Evolutionary conservation across 2,888 invertebrate genomes (phyloP).

Genomic region (Hydroisotoma schaefferi): DNA sequence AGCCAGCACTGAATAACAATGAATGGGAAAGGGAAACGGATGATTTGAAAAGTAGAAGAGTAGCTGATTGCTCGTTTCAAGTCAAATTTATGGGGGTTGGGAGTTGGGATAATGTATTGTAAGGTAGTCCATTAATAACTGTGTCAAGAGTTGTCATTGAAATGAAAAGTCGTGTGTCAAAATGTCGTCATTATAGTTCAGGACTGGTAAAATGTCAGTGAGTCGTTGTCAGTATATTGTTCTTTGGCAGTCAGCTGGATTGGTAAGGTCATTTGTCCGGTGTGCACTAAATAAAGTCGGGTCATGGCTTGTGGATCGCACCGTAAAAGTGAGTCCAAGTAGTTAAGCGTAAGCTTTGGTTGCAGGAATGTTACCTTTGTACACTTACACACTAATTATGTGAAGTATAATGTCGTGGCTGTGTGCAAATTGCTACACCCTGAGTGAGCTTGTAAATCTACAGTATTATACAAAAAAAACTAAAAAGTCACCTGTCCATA

Average conservation of each 20-base stretch:
- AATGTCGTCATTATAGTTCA: background rate
- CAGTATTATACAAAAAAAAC: slow-evolving; percentile 28
- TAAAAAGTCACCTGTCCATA: slow-evolving; percentile 45
- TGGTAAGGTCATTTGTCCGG: background rate
- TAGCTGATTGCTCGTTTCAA: slow-evolving; percentile 13
- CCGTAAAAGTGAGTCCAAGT: slow-evolving; percentile 18
- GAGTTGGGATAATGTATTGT: slow-evolving; percentile 1
- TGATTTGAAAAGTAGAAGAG: slow-evolving; percentile 9
- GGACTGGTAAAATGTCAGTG: background rate
- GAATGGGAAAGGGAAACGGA: slow-evolving; percentile 2
- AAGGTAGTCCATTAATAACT: slow-evolving; percentile 5
- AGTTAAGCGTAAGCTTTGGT: slow-evolving; percentile 45
- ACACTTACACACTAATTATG: slow-evolving; percentile 31
- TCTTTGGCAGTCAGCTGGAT: slow-evolving; percentile 43
- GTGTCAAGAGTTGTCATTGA: too few relatives aligned
- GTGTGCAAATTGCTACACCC: slow-evolving; percentile 32
- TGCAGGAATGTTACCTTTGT: slow-evolving; percentile 37
- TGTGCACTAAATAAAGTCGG: slow-evolving; percentile 21
- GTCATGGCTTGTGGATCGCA: slow-evolving; percentile 36
- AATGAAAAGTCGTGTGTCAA: background rate
- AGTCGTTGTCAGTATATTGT: slow-evolving; percentile 12
- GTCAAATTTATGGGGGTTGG: slow-evolving; percentile 11
- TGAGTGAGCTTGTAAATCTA: slow-evolving; percentile 28
- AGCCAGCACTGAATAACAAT: slow-evolving; percentile 44
- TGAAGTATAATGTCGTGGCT: slow-evolving; percentile 21